Base-by-base conservation (phyloP, 92 coral and sea anemone species). In the Palythoa grandiflora region DNA sequence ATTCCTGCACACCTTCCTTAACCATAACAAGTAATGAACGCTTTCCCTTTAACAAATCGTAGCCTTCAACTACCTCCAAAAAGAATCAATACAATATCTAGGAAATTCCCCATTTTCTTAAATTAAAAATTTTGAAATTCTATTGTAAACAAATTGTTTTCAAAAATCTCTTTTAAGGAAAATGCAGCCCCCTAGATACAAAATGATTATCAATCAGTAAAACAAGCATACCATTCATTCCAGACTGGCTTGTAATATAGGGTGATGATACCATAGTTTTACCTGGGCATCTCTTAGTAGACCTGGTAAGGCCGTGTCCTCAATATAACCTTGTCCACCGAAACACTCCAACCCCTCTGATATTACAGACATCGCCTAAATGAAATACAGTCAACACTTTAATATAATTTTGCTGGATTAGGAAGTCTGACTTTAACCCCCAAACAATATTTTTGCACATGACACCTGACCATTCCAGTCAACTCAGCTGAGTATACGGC, bases 321-420 rank as follows among this genome's bases (percentile, higher is more conserved):
- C 98, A 9, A 96, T 93, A 71, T 96, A 96, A 6, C 98, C 98
- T 87, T 94, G 98, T 68, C 98, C 98, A 79, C 98, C 98, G 84
- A 96, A 93, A 81, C 98, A 91, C 92, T 96, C 98, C 77, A 96
- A 85, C 51, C 98, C 98, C 75, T 96, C 98, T 36, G 98, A 96
- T 4, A 92, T 83, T 12, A 96, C 96, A 13, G 80, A 75, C 89
- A 96, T 94, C 66, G 95, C 93, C 98, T 96, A 47, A 89, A 44
- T 19, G 52, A 40, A 39, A 87, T 17, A 9, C 79, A 48, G 1
- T 5, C 6, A 17, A 20, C 47, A 6, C 79, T 47, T 19, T 1
- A 1, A n/a, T 63, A 63, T 17, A 8, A 55, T 11, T 55, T 55
- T 15, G 61, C 17, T 7, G 12, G 12, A 15, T 55, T 11, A 15